Evolutionary conservation across 1,140 invertebrate genomes (phyloP), one percentile per base, ranked within the genome.

Genomic region (Trissolcus basalis): DNA sequence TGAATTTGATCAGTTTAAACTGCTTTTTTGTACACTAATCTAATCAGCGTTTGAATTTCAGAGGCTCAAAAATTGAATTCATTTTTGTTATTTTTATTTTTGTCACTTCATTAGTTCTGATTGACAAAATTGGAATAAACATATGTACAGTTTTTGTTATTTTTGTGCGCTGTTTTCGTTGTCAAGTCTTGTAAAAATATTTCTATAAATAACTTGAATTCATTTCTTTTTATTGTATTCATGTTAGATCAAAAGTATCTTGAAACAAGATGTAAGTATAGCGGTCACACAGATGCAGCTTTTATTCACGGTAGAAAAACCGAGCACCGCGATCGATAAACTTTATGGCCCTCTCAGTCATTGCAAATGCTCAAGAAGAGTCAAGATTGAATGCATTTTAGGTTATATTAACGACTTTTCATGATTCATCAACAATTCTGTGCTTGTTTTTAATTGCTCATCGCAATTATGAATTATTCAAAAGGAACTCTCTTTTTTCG

Each of bases 321-420:
- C 55, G 48, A 64, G 60, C 60, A 59, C 60, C 32, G 59, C 65
- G 73, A 76, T 76, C 73, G 73, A 76, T 70, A 76, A 76, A 70
- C 65, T 70, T 76, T 65, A 76, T 76, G 55, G 50, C 65, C 49
- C 73, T 76, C 65, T 67, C 10, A 50, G 50, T 76, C 73, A 76
- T 70, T 70, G 60, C 73, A 67, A 70, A 76, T 59, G 51, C 48
- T 48, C 55, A 27, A 54, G 60, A 70, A 50, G 67, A 76, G 70
- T 76, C 59, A 65, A 70, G 65, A 76, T 76, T 76, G 70, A 55
- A 36, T 64, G 54, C 59, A 60, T 69, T 75, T 69, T 49, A 44
- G 53, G 48, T 69, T 69, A 69, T 75, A 68, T 64, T 54, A 41
- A 64, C 60, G 19, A 55, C 59, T 53, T 59, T 58, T 49, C 55